Base-by-base conservation (phyloP, 1,140 invertebrate species). In the Anoplophora glabripennis region DNA sequence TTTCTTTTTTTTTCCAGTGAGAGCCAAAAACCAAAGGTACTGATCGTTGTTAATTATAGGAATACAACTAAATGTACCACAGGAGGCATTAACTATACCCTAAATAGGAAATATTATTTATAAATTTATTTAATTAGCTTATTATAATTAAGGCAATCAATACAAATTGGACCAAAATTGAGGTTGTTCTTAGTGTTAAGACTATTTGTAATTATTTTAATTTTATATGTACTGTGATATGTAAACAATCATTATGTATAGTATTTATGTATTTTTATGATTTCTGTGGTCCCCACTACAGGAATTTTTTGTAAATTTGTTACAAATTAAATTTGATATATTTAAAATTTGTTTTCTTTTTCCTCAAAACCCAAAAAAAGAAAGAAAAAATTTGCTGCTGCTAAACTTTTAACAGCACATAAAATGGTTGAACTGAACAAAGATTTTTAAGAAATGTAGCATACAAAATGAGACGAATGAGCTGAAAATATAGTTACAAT, bases 1-100 rank as follows among this genome's bases (percentile, higher is more conserved):
- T n/a, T n/a, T 15, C 59, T 63, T 66, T 70, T 72, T 68, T 71
- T 46, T 83, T 84, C 47, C 74, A 86, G 84, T 86, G 81, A 78
- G 84, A 72, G 81, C 81, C 59, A 78, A 79, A 57, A 66, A 71
- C 66, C 69, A 67, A 61, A 65, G 56, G 63, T 63, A 72, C 48
- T 72, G 61, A 67, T 38, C 40, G 34, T 33, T 45, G n/a, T 11
- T 17, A n/a, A n/a, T n/a, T n/a, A n/a, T n/a, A n/a, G n/a, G n/a
- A n/a, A n/a, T n/a, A n/a, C n/a, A n/a, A n/a, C n/a, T n/a, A n/a
- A n/a, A n/a, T n/a, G n/a, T n/a, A n/a, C n/a, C n/a, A n/a, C n/a
- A n/a, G n/a, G n/a, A n/a, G n/a, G 18, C 14, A 18, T 49, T 49
- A 33, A 7, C 47, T 35, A 21, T 49, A 28, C 34, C 47, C 34